Conservation (phyloP, 2,888 invertebrate species). For the Opisthograptis luteolata region DNA sequence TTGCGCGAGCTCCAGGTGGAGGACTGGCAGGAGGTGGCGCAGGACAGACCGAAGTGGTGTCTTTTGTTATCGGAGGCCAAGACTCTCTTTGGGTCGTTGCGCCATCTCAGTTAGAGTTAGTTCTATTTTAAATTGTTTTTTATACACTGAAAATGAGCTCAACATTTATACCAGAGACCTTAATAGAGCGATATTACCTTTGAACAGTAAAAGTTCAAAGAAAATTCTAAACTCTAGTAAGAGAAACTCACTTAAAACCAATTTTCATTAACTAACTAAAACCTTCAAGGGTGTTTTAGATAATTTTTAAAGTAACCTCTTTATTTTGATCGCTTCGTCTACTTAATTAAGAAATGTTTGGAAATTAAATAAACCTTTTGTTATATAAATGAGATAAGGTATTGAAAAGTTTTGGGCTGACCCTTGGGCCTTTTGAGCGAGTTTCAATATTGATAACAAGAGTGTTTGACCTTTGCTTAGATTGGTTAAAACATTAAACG, state of each 20-base stretch:
- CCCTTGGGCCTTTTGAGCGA: constrained; percentile 46
- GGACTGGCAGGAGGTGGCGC: too few species aligned
- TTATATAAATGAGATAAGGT: constrained; percentile 64
- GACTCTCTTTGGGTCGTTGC: too few species aligned
- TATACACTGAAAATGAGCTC: background rate
- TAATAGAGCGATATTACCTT: background rate
- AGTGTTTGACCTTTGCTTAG: constrained; percentile 24
- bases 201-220: background rate
- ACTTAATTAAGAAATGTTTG: constrained; percentile 61
- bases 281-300: constrained; percentile 1
- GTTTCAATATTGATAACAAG: constrained; percentile 36
- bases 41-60: too few species aligned
- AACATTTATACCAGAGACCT: background rate
- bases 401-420: constrained; percentile 60
- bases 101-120: too few species aligned
- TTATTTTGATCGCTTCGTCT: constrained; percentile 52
- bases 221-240: background rate
- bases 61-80: too few species aligned
- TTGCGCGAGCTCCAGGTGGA: too few species aligned
- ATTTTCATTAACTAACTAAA: constrained; percentile 10
- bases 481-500: constrained; percentile 33
- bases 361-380: constrained; percentile 70
- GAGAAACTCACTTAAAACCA: background rate
- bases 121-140: background rate
- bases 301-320: constrained; percentile 12